phyloP scores from a whole-genome alignment of 1,140 invertebrate species.

The Pinna nobilis region DNA sequence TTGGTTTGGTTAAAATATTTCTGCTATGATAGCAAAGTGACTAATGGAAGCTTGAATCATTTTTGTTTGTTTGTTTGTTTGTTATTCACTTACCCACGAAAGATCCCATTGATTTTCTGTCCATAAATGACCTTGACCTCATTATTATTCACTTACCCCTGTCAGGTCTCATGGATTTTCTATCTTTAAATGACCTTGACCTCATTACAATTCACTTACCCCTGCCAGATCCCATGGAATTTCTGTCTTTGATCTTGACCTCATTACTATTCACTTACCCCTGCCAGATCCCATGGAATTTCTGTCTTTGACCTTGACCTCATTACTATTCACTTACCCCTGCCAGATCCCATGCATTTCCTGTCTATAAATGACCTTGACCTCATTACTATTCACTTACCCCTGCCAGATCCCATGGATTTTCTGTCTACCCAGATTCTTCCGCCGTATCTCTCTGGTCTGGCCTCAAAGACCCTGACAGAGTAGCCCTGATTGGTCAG shows the following conservation, averaged over 20 bases:
- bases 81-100: background rate
- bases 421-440: slow-evolving; percentile 54
- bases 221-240: no score
- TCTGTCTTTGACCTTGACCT: background rate
- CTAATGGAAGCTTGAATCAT: no score
- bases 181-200: no score
- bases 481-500: slow-evolving; percentile 40
- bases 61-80: no score
- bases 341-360: background rate
- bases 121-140: background rate
- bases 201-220: no score
- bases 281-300: background rate
- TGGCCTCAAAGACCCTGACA: slow-evolving; percentile 56
- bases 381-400: background rate
- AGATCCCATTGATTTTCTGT: background rate
- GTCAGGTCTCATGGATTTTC: no score
- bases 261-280: background rate
- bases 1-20: no score
- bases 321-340: background rate
- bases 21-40: no score
- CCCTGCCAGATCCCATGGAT: background rate
- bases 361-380: background rate
- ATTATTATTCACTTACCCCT: no score
- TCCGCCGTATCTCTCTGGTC: slow-evolving; percentile 55
- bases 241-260: no score